phyloP scores from a whole-genome alignment of 2,888 invertebrate species.

The Odontothrips loti region DNA sequence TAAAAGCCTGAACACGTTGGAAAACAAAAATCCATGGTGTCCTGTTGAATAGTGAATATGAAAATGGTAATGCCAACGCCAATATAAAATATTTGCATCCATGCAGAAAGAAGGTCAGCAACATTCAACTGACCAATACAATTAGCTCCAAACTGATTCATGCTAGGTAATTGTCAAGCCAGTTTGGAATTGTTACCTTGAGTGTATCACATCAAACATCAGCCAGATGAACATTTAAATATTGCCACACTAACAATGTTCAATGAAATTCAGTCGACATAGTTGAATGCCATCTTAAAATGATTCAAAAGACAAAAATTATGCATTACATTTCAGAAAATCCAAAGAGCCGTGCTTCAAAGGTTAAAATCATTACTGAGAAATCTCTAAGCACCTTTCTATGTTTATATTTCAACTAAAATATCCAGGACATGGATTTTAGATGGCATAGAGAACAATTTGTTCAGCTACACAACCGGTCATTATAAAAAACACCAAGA shows the following conservation, averaged over 20 bases:
- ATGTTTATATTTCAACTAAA: constrained; percentile 12
- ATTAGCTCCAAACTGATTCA: neutral
- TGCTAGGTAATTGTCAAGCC: neutral
- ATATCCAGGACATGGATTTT: neutral
- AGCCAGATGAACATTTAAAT: constrained; percentile 9
- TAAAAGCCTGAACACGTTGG: constrained; percentile 14
- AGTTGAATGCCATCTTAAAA: constrained; percentile 8
- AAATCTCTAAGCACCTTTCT: neutral
- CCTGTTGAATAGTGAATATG: neutral
- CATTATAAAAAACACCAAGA: neutral
- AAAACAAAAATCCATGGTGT: neutral
- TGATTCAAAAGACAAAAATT: constrained; percentile 8
- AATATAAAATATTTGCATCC: neutral
- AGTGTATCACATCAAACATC: constrained; percentile 10
- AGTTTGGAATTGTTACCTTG: neutral
- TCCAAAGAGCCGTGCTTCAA: neutral
- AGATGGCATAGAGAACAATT: constrained; percentile 2
- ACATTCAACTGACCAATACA: neutral
- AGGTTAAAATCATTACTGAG: neutral
- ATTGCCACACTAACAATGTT: constrained; percentile 9
- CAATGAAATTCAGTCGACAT: constrained; percentile 19
- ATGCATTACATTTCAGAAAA: neutral
- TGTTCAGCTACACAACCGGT: constrained; percentile 1
- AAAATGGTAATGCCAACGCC: neutral
- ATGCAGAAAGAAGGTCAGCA: neutral